Evolutionary conservation across 2,888 invertebrate genomes (phyloP).

Genomic region (Pseudanteris insignis): DNA sequence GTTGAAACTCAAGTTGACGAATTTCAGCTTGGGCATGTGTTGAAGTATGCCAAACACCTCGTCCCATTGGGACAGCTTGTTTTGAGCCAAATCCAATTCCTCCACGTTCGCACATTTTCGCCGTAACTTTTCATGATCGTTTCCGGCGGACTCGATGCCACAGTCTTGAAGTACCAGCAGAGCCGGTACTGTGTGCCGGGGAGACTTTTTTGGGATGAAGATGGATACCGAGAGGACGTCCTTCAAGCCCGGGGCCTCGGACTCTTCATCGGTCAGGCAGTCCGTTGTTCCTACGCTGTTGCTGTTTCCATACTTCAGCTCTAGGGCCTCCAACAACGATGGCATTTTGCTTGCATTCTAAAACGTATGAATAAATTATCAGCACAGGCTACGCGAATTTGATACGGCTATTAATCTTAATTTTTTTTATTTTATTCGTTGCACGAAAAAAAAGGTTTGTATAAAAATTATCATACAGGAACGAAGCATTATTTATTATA

Average conservation of each 20-base stretch:
- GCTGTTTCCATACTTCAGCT: slow-evolving; percentile 79
- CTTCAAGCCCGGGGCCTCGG: slow-evolving; percentile 68
- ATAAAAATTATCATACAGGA: too few species aligned
- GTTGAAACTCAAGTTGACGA: slow-evolving; percentile 93
- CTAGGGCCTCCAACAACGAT: slow-evolving; percentile 88
- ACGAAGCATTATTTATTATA: too few species aligned
- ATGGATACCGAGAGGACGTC: slow-evolving; percentile 80
- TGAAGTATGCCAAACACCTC: slow-evolving; percentile 89
- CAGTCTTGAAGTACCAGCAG: slow-evolving; percentile 89
- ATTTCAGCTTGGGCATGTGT: slow-evolving; percentile 88
- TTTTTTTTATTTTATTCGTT: too few species aligned
- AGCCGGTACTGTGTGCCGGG: slow-evolving; percentile 80
- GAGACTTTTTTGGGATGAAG: slow-evolving; percentile 85
- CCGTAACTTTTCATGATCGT: slow-evolving; percentile 76
- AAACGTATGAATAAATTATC: too few species aligned
- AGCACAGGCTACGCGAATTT: too few species aligned
- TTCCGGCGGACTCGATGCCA: slow-evolving; percentile 89
- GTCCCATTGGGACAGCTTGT: slow-evolving; percentile 87
- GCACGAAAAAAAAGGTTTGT: too few species aligned
- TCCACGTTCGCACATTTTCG: slow-evolving; percentile 90
- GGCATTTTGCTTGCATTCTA: slow-evolving; percentile 74
- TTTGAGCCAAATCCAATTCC: slow-evolving; percentile 93
- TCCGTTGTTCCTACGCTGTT: slow-evolving; percentile 69
- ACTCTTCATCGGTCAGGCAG: slow-evolving; percentile 70
- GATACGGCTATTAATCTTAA: too few species aligned